phyloP scores from a whole-genome alignment of 2,797 vertebrate species.

The Alexandromys oeconomus region DNA sequence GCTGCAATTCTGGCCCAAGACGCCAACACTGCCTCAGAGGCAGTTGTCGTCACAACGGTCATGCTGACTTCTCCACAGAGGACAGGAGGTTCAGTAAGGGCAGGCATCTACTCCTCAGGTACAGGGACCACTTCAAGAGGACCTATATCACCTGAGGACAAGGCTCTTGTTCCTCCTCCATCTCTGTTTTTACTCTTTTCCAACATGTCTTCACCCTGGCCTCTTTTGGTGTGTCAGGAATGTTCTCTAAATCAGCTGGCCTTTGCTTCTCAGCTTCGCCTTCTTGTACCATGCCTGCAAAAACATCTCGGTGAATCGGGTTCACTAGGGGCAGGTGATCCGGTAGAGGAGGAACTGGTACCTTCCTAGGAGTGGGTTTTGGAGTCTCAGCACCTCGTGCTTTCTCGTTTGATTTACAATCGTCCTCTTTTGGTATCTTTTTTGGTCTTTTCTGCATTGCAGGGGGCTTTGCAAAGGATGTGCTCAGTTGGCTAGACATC shows the following conservation, averaged over 20 bases:
- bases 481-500: too few species aligned
- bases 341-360: slow-evolving; percentile 66
- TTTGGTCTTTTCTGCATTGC: too few species aligned
- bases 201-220: background rate
- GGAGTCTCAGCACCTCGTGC: rapidly evolving
- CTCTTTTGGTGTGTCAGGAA: slow-evolving; percentile 67
- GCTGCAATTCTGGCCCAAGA: slow-evolving; percentile 68
- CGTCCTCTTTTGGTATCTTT: too few species aligned
- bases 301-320: slow-evolving; percentile 64
- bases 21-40: slow-evolving; percentile 22
- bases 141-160: background rate
- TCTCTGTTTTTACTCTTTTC: background rate
- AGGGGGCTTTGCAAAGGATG: too few species aligned
- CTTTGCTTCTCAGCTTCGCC: slow-evolving; percentile 69
- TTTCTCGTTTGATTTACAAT: background rate
- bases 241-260: slow-evolving; percentile 51
- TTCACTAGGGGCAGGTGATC: slow-evolving; percentile 49
- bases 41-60: background rate
- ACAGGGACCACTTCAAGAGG: background rate
- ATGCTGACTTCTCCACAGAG: slow-evolving; percentile 19
- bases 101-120: background rate
- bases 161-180: rapidly evolving
- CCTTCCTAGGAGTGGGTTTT: slow-evolving; percentile 12
- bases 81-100: background rate
- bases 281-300: slow-evolving; percentile 73